phyloP scores from a whole-genome alignment of 2,113 vertebrate species.

The Actenoides lindsayi region DNA sequence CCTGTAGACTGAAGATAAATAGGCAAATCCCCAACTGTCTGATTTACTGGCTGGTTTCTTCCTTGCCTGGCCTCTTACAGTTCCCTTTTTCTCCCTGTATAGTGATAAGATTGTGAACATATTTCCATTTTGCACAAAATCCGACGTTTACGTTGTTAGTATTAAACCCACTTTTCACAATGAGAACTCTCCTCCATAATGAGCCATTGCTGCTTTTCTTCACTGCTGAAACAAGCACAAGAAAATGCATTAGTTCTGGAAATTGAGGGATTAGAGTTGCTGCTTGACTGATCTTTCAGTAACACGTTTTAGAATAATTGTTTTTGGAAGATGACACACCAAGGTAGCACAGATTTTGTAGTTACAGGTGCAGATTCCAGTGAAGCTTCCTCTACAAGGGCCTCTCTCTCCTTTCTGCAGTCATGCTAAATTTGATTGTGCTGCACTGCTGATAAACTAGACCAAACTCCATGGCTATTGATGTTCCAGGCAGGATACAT shows the following conservation, averaged over 20 bases:
- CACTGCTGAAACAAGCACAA: not conserved
- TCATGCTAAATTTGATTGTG: not conserved
- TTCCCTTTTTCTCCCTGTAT: not conserved
- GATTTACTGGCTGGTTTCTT: not conserved
- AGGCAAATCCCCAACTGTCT: not conserved
- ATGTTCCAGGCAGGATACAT: not conserved
- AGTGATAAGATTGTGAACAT: not conserved
- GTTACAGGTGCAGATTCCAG: not conserved
- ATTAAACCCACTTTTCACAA: not conserved
- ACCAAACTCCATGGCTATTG: not conserved
- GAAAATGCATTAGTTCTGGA: not conserved
- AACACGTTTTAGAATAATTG: not conserved
- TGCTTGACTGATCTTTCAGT: not conserved
- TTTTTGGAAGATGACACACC: not conserved
- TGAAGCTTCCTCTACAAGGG: not conserved
- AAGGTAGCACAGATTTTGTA: not conserved
- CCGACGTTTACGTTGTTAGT: not conserved
- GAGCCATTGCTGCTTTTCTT: not conserved
- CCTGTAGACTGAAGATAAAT: not conserved
- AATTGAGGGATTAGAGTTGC: not conserved
- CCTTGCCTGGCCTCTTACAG: not conserved
- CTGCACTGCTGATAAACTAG: not conserved
- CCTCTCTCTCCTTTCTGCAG: not conserved
- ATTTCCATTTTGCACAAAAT: not conserved
- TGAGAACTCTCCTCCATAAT: not conserved